Conservation (phyloP, 2,797 vertebrate genomes). For the Sebastes diploproa region DNA sequence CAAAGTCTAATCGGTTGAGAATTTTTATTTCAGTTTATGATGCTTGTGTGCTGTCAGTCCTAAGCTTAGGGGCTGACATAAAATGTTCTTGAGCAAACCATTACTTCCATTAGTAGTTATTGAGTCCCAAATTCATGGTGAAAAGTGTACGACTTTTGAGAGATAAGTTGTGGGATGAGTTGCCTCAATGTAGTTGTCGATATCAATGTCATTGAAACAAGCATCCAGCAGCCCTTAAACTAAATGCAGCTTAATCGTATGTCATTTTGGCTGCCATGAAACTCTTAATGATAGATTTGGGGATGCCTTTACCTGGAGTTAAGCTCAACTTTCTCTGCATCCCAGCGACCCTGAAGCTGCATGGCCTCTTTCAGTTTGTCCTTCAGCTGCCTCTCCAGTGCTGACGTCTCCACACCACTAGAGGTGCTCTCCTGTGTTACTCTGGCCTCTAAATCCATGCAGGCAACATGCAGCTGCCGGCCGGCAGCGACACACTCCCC, state of each 20-base stretch:
- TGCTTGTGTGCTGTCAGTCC: background rate
- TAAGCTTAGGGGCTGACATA: background rate
- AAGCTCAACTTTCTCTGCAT: slow-evolving; percentile 84
- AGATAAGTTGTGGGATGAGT: background rate
- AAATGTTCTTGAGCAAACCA: background rate
- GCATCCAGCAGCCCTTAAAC: background rate
- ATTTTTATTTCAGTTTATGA: background rate
- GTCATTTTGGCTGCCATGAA: background rate
- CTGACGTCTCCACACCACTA: slow-evolving; percentile 66
- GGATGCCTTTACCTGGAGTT: slow-evolving; percentile 82
- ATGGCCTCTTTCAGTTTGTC: slow-evolving; percentile 84
- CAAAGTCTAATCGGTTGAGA: no score
- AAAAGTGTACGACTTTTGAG: background rate
- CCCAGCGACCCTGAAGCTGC: slow-evolving; percentile 84
- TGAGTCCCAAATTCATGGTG: background rate
- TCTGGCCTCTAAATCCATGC: slow-evolving; percentile 78
- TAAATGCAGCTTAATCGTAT: background rate
- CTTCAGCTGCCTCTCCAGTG: slow-evolving; percentile 80
- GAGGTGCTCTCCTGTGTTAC: slow-evolving; percentile 61
- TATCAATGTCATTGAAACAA: background rate
- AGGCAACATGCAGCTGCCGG: slow-evolving; percentile 78
- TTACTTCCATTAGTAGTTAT: background rate
- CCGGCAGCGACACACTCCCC: slow-evolving; percentile 73
- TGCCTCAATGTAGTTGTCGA: background rate
- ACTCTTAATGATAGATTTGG: background rate